Base-by-base conservation (phyloP, 1,140 invertebrate species). In the Neodiprion virginianus region DNA sequence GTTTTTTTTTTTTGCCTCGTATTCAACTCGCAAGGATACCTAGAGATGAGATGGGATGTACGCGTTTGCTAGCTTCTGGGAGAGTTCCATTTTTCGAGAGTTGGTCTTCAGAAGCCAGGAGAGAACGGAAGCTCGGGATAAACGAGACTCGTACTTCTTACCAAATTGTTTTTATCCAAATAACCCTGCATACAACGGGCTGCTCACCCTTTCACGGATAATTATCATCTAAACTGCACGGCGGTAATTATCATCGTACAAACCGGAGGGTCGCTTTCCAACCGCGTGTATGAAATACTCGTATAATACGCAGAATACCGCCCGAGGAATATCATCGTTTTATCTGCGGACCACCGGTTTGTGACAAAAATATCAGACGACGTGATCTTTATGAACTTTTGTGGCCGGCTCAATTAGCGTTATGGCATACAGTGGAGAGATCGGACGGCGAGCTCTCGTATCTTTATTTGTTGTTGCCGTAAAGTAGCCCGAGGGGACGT, bases 371-470 rank as follows among this genome's bases (percentile, higher is more conserved):
- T 69, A 69, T 69, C 67, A 17, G 67, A 12, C 12, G 14, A 47
- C 12, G 11, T 21, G 67, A 69, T 69, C 67, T 69, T 69, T 69
- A 69, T 69, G 67, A 69, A 69, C 67, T 69, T 69, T 69, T 21
- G 21, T 69, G 67, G 11, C 67, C 67, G 7, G 67, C 14, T 69
- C 67, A 69, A 69, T 69, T 69, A 69, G 67, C 21, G 40, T 23
- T 61, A 61, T 61, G 53, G 53, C 53, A 61, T 17, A 21, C 4
- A 21, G 61, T 3, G 61, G 61, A 21, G 61, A 21, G 61, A 21
- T 1, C 12, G 61, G 61, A 1, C 12, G 61, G 61, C 61, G 61
- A 21, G 7, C 28, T 14, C 11, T 14, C 53, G 53, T 69, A 69
- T 69, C 67, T 69, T 69, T 69, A 69, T 69, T 69, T 69, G 67